Evolutionary conservation across 2,797 vertebrate species (phyloP).

Genomic region (Ctenopoma kingsleyae): DNA sequence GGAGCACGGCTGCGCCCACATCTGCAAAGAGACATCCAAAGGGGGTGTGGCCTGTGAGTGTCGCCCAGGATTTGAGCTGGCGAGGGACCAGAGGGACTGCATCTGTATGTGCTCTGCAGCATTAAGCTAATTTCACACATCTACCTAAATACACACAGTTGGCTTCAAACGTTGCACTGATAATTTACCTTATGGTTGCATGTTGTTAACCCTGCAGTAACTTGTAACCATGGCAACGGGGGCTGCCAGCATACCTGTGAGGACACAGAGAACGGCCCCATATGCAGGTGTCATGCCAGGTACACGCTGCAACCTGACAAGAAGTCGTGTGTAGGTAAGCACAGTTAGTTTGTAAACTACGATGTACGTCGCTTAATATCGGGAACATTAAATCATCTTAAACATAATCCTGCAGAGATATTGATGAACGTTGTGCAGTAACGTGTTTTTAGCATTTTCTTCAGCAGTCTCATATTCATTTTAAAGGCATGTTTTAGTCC

Average conservation of each 20-base stretch:
- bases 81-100: slow-evolving; percentile 94
- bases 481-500: neutral
- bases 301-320: slow-evolving; percentile 91
- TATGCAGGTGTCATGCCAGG: slow-evolving; percentile 93
- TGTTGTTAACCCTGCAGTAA: slow-evolving; percentile 84
- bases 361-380: neutral
- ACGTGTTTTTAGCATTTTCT: neutral
- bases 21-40: slow-evolving; percentile 96
- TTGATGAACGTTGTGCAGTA: neutral
- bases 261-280: slow-evolving; percentile 90
- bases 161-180: slow-evolving; percentile 9
- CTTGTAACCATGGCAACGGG: slow-evolving; percentile 97
- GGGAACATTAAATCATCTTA: neutral
- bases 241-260: slow-evolving; percentile 97
- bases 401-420: neutral
- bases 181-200: slow-evolving; percentile 30
- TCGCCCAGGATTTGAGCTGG: slow-evolving; percentile 96
- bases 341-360: neutral
- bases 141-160: neutral
- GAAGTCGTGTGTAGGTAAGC: slow-evolving; percentile 93
- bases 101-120: slow-evolving; percentile 87
- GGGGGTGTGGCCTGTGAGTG: slow-evolving; percentile 95
- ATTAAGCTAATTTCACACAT: slow-evolving; percentile 7
- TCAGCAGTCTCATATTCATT: neutral
- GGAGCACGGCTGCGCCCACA: slow-evolving; percentile 96